These are phyloP conservation scores for Netelia melanura DNA, from an alignment of 2,888 invertebrate species.

Conservation along the genomic window DNA sequence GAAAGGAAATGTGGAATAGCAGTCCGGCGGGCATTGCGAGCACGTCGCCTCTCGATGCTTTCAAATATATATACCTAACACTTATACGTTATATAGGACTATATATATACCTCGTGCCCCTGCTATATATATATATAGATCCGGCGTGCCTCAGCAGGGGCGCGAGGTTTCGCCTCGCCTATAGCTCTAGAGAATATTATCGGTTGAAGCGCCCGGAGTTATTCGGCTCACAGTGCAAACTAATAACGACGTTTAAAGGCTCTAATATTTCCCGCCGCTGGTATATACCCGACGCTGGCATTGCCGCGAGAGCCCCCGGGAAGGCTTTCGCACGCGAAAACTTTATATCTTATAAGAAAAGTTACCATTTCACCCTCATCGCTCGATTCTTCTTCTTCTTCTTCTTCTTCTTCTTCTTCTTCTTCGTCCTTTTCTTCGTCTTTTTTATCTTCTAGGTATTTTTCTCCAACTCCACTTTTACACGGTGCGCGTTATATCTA, in stretches of 20 bases:
- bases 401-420: slow-evolving; percentile 44
- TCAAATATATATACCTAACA: neutral
- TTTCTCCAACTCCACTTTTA: neutral
- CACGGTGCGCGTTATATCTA: too few relatives aligned
- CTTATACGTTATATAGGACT: neutral
- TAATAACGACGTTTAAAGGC: slow-evolving; percentile 82
- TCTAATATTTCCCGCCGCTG: slow-evolving; percentile 80
- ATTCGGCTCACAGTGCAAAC: slow-evolving; percentile 80
- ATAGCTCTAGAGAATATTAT: slow-evolving; percentile 64
- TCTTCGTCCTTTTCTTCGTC: slow-evolving; percentile 26
- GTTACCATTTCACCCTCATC: slow-evolving; percentile 77
- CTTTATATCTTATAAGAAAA: slow-evolving; percentile 83
- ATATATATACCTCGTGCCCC: neutral
- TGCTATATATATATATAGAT: slow-evolving; percentile 15
- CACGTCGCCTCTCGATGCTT: slow-evolving; percentile 51
- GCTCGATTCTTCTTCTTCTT: slow-evolving; percentile 74
- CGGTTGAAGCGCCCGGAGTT: slow-evolving; percentile 74
- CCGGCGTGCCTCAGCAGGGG: neutral
- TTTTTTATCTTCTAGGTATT: neutral
- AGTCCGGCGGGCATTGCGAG: slow-evolving; percentile 29
- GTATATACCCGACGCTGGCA: slow-evolving; percentile 65
- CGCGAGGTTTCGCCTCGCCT: slow-evolving; percentile 36
- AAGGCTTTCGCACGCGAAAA: slow-evolving; percentile 80
- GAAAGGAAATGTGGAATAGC: slow-evolving; percentile 44
- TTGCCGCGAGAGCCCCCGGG: slow-evolving; percentile 62